Percentiles rank a stretch among this genome's conserved stretches.
Conservation (phyloP, 2,113 vertebrate genomes). For the Cheirogaleus medius region DNA sequence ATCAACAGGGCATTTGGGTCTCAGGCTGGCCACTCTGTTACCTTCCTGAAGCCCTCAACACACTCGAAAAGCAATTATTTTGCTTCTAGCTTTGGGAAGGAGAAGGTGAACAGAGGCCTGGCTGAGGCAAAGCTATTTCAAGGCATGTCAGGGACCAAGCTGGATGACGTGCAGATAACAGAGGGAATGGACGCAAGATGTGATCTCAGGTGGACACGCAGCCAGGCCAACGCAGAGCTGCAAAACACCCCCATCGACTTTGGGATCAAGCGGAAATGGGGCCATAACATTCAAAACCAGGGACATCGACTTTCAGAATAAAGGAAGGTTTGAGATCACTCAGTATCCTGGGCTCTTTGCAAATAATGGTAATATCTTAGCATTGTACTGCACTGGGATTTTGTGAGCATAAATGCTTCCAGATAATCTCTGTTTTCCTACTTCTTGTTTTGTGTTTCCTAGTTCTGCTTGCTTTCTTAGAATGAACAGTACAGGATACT, state of each 20-base stretch:
- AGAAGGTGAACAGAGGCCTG: neutral
- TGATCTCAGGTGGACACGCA: neutral
- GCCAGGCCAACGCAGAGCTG: neutral
- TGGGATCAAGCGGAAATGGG: neutral
- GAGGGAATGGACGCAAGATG: neutral
- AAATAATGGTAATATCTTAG: neutral
- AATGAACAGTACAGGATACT: neutral
- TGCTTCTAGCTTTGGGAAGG: conserved; percentile 24
- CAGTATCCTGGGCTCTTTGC: neutral
- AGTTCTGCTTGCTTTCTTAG: neutral
- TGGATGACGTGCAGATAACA: neutral
- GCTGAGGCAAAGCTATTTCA: conserved; percentile 15
- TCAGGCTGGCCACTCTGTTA: neutral
- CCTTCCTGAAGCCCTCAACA: neutral
- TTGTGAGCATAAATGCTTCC: neutral
- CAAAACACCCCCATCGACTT: neutral
- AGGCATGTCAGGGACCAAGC: neutral
- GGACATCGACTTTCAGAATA: neutral
- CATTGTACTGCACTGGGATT: neutral
- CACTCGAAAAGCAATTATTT: conserved; percentile 35
- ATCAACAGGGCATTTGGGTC: neutral
- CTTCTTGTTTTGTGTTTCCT: neutral
- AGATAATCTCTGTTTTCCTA: neutral
- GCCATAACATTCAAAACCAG: neutral
- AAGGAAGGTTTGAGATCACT: neutral